These are phyloP conservation scores for Hydra vulgaris DNA, from an alignment of 30 jellyfish, hydroid and myxozoan genomes.

Conservation along the genomic window DNA sequence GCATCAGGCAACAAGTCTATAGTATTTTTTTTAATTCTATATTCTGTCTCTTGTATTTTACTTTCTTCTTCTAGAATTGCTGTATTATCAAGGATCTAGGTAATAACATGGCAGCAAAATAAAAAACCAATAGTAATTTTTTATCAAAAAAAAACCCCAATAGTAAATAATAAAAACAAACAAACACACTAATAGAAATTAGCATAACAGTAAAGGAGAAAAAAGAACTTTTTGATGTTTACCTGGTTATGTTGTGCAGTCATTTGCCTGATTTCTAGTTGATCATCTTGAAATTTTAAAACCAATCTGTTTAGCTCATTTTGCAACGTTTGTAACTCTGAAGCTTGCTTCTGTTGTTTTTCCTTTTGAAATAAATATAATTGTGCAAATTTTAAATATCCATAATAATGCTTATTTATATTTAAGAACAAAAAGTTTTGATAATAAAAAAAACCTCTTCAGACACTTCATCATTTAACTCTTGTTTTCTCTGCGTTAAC, in stretches of 20 bases:
- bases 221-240: no score
- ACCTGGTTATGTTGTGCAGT: constrained; percentile 26
- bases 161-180: background rate
- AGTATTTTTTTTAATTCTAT: constrained; percentile 75
- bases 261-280: constrained; percentile 36
- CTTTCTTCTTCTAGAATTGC: constrained; percentile 19
- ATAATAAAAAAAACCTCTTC: no score
- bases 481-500: no score
- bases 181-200: background rate
- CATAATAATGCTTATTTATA: no score
- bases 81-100: constrained; percentile 44
- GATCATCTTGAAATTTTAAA: constrained; percentile 27
- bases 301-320: constrained; percentile 37
- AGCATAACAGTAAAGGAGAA: no score
- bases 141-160: no score
- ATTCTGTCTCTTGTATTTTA: constrained; percentile 59
- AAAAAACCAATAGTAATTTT: no score
- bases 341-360: constrained; percentile 53
- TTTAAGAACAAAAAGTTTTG: no score
- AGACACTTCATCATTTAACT: no score
- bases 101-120: no score
- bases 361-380: constrained; percentile 34
- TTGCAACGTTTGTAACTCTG: constrained; percentile 47
- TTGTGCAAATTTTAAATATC: background rate
- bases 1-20: constrained; percentile 91